phyloP scores from a whole-genome alignment of 2,888 invertebrate species.

The Harmothoe impar region DNA sequence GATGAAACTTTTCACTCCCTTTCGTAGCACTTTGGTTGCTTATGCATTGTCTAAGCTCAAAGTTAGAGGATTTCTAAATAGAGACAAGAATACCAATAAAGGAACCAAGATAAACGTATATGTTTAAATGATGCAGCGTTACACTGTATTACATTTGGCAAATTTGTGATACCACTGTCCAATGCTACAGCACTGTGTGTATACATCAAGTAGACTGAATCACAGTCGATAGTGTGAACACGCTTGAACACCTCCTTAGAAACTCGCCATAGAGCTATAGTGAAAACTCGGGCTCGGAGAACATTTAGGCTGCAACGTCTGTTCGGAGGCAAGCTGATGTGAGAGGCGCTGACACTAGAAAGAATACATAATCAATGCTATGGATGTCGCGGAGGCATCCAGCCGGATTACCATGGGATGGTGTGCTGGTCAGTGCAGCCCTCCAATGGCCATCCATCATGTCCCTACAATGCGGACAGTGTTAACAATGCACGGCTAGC shows the following conservation, averaged over 20 bases:
- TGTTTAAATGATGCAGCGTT: no score
- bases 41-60: not conserved
- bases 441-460: conserved; percentile 8
- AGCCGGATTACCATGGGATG: not conserved
- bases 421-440: conserved; percentile 26
- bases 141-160: no score
- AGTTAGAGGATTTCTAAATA: no score
- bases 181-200: no score
- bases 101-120: no score
- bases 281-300: no score
- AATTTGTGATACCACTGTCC: no score
- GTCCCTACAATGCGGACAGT: not conserved
- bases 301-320: not conserved
- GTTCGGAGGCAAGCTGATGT: not conserved
- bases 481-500: conserved; percentile 24
- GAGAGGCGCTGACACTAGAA: not conserved
- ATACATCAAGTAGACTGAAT: no score
- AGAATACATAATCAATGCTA: conserved; percentile 52
- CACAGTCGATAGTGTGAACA: no score
- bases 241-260: not conserved
- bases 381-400: not conserved
- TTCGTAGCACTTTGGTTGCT: no score
- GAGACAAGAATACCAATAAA: no score
- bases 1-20: not conserved
- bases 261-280: not conserved